A percentile compares a stretch with the other conserved stretches of the same genome.
Evolutionary conservation across 1,140 invertebrate genomes (phyloP).

Genomic region (Platyura marginata): DNA sequence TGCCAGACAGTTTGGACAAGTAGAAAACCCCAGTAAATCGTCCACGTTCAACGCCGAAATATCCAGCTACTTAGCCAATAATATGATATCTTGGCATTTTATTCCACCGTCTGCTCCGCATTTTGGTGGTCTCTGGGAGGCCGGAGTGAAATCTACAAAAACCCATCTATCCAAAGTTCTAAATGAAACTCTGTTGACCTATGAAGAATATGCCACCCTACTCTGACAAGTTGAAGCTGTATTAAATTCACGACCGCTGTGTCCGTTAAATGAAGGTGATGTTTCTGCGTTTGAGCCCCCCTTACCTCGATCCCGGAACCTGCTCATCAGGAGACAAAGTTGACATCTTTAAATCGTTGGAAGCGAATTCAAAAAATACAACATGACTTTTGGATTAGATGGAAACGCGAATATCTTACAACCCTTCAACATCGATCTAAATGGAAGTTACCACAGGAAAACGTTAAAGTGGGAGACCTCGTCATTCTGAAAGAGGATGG

Average conservation of each 20-base stretch:
- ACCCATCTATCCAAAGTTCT: slow-evolving; percentile 6
- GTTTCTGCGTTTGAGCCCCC: slow-evolving; percentile 16
- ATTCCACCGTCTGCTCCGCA: slow-evolving; percentile 15
- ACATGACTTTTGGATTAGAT: slow-evolving; percentile 3
- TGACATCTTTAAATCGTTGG: not conserved
- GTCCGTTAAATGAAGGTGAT: slow-evolving; percentile 9
- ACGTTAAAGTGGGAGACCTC: slow-evolving; percentile 10
- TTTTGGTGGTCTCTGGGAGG: slow-evolving; percentile 19
- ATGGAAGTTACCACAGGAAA: slow-evolving; percentile 6
- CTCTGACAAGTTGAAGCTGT: slow-evolving; percentile 9
- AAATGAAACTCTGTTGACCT: slow-evolving; percentile 7
- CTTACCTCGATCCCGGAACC: slow-evolving; percentile 10
- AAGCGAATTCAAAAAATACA: not conserved
- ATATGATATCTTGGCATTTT: slow-evolving; percentile 13
- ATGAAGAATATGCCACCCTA: slow-evolving; percentile 8
- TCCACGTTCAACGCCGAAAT: not conserved
- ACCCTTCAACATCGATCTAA: slow-evolving; percentile 7
- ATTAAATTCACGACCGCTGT: slow-evolving; percentile 12
- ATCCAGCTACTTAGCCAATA: not conserved
- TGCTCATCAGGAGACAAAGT: slow-evolving; percentile 1
- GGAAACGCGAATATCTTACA: slow-evolving; percentile 8
- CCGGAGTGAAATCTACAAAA: slow-evolving; percentile 11
- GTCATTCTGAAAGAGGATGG: slow-evolving; percentile 20
- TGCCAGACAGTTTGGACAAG: not conserved
- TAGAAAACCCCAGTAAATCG: not conserved